These are phyloP conservation scores for Microctenopoma stevenorrisi DNA, from an alignment of 2,797 vertebrate species.

Conservation along the genomic window DNA sequence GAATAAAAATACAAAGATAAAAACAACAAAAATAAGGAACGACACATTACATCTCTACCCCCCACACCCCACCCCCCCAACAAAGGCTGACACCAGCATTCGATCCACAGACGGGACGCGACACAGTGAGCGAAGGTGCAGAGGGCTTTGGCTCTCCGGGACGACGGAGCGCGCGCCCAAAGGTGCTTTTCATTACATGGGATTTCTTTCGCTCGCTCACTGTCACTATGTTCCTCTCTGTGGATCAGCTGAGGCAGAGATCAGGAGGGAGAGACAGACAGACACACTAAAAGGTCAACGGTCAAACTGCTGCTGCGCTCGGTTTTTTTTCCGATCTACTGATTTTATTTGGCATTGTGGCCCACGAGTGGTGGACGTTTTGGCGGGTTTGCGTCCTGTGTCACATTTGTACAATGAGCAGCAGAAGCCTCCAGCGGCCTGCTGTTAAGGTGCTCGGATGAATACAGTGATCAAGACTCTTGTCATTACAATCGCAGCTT, in stretches of 20 bases:
- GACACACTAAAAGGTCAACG: conserved; percentile 29
- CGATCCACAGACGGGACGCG: conserved; percentile 62
- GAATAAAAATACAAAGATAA: conserved; percentile 70
- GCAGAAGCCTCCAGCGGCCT: conserved; percentile 40
- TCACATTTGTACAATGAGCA: conserved; percentile 42
- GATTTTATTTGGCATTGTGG: conserved; percentile 60
- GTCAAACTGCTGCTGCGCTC: conserved; percentile 2
- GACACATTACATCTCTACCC: conserved; percentile 44
- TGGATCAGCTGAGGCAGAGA: conserved; percentile 26
- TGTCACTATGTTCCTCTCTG: conserved; percentile 41
- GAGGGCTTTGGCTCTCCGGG: conserved; percentile 56
- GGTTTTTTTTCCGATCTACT: conserved; percentile 50
- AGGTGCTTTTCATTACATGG: conserved; percentile 70
- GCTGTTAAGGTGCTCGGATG: conserved; percentile 72
- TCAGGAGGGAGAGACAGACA: conserved; percentile 14
- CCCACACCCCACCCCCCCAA: background rate
- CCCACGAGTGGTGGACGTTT: conserved; percentile 18
- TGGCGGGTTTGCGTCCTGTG: conserved; percentile 46
- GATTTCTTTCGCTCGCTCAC: conserved; percentile 32
- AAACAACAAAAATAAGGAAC: conserved; percentile 65
- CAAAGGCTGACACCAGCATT: conserved; percentile 33
- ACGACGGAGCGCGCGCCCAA: conserved; percentile 63
- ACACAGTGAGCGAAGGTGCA: conserved; percentile 77
- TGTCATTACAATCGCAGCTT: conserved; percentile 64
- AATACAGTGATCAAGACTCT: conserved; percentile 76